Evolutionary conservation across 2,888 invertebrate species (phyloP).

Genomic region (Apomyelois bistriatella): DNA sequence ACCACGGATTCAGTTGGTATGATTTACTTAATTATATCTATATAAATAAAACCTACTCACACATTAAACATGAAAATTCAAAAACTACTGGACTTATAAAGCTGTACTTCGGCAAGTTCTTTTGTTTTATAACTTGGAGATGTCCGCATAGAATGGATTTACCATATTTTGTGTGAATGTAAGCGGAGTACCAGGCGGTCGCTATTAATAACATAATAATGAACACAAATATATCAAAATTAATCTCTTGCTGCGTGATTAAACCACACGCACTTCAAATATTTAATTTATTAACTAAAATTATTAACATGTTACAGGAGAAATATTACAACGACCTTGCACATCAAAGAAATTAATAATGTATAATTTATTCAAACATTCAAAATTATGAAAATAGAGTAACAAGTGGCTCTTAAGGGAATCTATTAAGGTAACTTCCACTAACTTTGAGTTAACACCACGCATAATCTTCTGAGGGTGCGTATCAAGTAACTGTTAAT

Average conservation of each 20-base stretch:
- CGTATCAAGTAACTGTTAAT: conserved; percentile 44
- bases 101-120: too few species aligned
- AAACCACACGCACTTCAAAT: conserved; percentile 1
- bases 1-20: too few species aligned
- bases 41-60: too few species aligned
- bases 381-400: conserved; percentile 2
- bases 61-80: too few species aligned
- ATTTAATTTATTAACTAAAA: neutral
- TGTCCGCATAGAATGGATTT: too few species aligned
- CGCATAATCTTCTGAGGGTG: conserved; percentile 31
- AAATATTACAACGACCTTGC: neutral
- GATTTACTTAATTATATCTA: too few species aligned
- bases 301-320: neutral
- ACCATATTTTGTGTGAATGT: too few species aligned
- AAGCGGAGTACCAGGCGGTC: too few species aligned
- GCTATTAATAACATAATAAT: neutral
- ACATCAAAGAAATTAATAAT: conserved; percentile 5
- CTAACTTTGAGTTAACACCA: conserved; percentile 44
- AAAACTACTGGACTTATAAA: too few species aligned
- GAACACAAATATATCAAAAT: neutral
- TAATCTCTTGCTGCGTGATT: neutral
- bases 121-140: too few species aligned
- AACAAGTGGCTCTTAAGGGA: conserved; percentile 16
- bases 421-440: conserved; percentile 38
- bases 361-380: conserved; percentile 8